These are phyloP conservation scores for Pelobates cultripes DNA, from an alignment of 2,797 vertebrate genomes.

Conservation along the genomic window DNA sequence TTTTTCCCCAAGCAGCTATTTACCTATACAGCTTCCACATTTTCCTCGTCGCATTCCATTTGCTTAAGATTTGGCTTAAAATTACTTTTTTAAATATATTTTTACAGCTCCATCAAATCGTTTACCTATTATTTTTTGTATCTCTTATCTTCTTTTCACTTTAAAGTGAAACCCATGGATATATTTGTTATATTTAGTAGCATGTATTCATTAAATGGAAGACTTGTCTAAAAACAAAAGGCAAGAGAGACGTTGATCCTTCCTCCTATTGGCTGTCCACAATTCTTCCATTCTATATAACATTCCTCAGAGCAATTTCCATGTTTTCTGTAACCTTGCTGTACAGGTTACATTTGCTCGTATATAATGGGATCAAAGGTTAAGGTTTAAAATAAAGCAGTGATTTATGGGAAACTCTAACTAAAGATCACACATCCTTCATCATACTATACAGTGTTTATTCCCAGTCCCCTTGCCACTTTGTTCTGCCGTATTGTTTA, in stretches of 20 bases:
- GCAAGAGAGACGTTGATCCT: neutral
- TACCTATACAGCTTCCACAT: no score
- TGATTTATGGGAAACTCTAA: constrained; percentile 3
- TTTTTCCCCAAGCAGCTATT: no score
- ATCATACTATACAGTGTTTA: constrained; percentile 8
- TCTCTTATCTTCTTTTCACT: no score
- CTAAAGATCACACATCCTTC: neutral
- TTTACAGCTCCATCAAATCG: no score
- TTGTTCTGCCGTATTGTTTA: constrained; percentile 13
- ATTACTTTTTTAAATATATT: no score
- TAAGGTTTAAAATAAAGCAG: neutral
- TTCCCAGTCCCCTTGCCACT: constrained; percentile 14
- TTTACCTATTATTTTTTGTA: neutral
- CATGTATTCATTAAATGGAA: neutral
- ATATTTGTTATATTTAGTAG: neutral
- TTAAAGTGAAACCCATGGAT: neutral
- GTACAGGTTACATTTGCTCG: neutral
- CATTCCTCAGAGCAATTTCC: neutral
- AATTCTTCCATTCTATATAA: neutral
- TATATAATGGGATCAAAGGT: neutral
- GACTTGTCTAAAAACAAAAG: neutral
- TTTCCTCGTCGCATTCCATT: no score
- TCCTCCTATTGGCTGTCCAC: neutral
- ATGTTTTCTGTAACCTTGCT: neutral
- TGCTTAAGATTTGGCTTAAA: no score